phyloP scores from a whole-genome alignment of 2,797 vertebrate species.

The Schizothorax lantsangensis region DNA sequence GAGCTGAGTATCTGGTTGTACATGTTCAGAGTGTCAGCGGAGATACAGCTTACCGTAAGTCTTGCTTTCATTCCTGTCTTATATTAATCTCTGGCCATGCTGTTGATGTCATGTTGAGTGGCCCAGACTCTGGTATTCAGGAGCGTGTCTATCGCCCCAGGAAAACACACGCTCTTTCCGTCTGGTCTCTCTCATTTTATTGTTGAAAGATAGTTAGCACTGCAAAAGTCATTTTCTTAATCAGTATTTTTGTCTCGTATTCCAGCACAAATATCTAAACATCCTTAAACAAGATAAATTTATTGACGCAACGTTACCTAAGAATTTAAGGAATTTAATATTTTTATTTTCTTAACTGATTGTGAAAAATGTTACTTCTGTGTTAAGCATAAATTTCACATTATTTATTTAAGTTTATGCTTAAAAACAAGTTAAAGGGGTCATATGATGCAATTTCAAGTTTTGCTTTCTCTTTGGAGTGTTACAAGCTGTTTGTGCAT shows the following conservation, averaged over 20 bases:
- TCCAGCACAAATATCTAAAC: slow-evolving; percentile 24
- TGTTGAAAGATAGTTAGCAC: slow-evolving; percentile 83
- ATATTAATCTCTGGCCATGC: slow-evolving; percentile 72
- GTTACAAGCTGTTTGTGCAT: too few relatives aligned
- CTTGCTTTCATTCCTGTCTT: slow-evolving; percentile 74
- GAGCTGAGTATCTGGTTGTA: slow-evolving; percentile 25
- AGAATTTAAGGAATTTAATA: neutral
- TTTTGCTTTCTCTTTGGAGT: too few relatives aligned
- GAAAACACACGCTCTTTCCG: slow-evolving; percentile 82
- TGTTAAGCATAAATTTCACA: neutral
- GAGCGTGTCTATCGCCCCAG: slow-evolving; percentile 82
- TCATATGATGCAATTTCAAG: too few relatives aligned
- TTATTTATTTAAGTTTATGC: neutral
- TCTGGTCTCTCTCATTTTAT: slow-evolving; percentile 80
- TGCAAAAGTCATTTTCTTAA: slow-evolving; percentile 61
- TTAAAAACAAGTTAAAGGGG: neutral
- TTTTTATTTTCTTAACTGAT: neutral
- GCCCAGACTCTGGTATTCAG: slow-evolving; percentile 73
- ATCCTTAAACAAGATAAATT: slow-evolving; percentile 10
- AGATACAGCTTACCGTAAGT: slow-evolving; percentile 49
- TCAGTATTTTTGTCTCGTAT: slow-evolving; percentile 14
- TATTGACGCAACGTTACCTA: neutral
- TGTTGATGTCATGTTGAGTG: slow-evolving; percentile 78
- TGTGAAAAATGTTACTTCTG: neutral
- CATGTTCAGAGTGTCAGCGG: slow-evolving; percentile 44